Percentiles rank a stretch among this genome's conserved stretches.
phyloP scores from a whole-genome alignment of 92 coral and sea anemone species.

The Palythoa heliodiscus region DNA sequence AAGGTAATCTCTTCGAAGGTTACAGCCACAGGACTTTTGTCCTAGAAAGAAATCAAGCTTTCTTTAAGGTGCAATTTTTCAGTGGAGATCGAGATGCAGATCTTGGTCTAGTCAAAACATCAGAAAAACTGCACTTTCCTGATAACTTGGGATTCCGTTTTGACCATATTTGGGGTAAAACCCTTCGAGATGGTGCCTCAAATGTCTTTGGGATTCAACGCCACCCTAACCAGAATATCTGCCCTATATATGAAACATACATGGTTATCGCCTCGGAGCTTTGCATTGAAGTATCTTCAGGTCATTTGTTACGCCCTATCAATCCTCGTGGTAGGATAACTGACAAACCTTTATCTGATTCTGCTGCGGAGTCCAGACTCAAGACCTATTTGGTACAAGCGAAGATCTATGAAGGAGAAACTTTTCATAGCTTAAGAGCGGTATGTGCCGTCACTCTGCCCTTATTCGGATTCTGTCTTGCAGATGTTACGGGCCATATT shows the following conservation, averaged over 20 bases:
- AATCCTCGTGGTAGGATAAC: constrained; percentile 55
- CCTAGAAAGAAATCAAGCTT: constrained; percentile 40
- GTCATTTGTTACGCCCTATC: constrained; percentile 58
- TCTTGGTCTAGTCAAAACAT: neutral
- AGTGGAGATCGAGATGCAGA: constrained; percentile 59
- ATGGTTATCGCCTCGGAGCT: no score
- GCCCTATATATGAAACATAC: no score
- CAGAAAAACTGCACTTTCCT: no score
- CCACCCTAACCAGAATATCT: no score
- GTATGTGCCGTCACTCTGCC: constrained; percentile 69
- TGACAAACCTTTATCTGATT: constrained; percentile 65
- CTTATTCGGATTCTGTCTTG: constrained; percentile 51
- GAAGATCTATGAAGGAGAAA: constrained; percentile 60
- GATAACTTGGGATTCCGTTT: no score
- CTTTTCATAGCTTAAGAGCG: constrained; percentile 57
- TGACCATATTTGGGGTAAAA: no score
- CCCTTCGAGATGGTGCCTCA: no score
- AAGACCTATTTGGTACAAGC: constrained; percentile 55
- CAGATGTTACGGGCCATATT: constrained; percentile 25
- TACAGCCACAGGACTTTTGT: no score
- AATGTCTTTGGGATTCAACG: no score
- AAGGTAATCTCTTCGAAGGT: no score
- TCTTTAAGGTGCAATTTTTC: constrained; percentile 45
- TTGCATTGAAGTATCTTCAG: no score
- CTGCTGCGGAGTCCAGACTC: constrained; percentile 53